Conservation (phyloP, 1,140 invertebrate genomes). For the Procambarus clarkii region DNA sequence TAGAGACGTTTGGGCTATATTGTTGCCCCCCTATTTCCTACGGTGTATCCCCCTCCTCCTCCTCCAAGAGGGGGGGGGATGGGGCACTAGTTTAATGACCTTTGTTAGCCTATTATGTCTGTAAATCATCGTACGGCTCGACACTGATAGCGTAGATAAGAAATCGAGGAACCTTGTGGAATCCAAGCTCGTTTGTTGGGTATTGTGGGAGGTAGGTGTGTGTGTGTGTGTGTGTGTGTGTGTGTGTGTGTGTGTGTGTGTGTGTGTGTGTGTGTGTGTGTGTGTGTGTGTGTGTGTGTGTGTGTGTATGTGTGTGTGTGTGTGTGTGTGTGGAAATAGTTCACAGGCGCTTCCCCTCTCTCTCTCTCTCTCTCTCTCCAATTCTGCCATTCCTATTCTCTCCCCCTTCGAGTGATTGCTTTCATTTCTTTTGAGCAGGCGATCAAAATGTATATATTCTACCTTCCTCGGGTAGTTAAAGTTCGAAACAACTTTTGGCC, state of each 20-base stretch:
- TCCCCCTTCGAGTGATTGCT: background rate
- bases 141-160: constrained; percentile 2
- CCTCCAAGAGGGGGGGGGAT: background rate
- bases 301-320: too few species aligned
- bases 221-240: too few species aligned
- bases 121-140: constrained; percentile 13
- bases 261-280: too few species aligned
- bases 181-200: constrained; percentile 8
- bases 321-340: background rate
- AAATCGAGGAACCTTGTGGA: background rate
- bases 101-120: constrained; percentile 33
- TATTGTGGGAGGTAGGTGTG: too few species aligned
- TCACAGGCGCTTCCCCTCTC: background rate
- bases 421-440: background rate
- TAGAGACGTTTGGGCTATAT: too few species aligned
- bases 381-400: background rate
- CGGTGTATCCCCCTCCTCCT: too few species aligned
- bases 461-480: background rate
- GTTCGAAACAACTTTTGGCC: background rate
- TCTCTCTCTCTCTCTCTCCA: background rate
- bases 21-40: too few species aligned
- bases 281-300: background rate
- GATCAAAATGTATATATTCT: background rate
- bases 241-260: too few species aligned
- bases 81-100: background rate